Evolutionary conservation across 2,797 vertebrate species (phyloP).

Genomic region (Catharus ustulatus): DNA sequence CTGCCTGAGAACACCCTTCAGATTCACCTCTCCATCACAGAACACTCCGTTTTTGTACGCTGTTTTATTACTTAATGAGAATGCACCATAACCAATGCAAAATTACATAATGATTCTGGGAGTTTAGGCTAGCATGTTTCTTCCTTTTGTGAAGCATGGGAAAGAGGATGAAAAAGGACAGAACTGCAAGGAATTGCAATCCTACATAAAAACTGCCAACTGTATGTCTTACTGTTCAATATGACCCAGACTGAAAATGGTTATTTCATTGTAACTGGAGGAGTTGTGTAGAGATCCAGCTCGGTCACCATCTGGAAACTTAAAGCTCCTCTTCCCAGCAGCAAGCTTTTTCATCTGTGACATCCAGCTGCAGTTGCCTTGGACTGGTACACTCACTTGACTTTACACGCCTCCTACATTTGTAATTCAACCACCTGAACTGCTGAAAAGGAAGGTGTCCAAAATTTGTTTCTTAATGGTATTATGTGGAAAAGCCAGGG

Average conservation of each 20-base stretch:
- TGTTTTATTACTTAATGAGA: background rate
- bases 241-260: background rate
- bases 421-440: background rate
- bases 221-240: background rate
- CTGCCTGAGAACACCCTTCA: background rate
- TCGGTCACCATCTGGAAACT: conserved; percentile 53
- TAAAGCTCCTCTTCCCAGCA: background rate
- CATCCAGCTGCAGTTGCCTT: conserved; percentile 34
- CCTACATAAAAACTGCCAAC: background rate
- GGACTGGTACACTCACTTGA: background rate
- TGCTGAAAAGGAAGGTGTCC: background rate
- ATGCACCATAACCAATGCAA: background rate
- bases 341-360: background rate
- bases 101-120: background rate
- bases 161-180: background rate
- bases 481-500: background rate
- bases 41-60: background rate
- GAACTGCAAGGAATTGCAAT: background rate
- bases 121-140: background rate
- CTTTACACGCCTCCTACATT: conserved; percentile 6
- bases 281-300: conserved; percentile 21
- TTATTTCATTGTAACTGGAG: conserved; percentile 22
- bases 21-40: background rate
- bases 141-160: background rate
- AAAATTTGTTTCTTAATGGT: background rate